Conservation (phyloP, 2,888 invertebrate species). For the Erebia ligea region DNA sequence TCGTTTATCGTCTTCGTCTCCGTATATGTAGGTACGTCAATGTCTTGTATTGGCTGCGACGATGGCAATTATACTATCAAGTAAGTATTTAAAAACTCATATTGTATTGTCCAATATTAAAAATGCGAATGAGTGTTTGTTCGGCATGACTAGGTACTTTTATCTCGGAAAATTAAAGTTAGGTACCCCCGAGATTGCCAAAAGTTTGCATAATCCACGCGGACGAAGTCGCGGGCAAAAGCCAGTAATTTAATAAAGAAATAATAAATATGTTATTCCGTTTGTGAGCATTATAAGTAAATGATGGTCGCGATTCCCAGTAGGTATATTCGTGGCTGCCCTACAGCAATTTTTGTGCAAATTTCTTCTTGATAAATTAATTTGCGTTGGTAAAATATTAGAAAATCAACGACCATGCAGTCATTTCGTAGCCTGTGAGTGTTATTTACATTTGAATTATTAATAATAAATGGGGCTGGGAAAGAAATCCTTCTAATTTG, state of each 20-base stretch:
- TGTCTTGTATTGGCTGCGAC: too few relatives aligned
- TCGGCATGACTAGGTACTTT: background rate
- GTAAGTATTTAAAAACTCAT: too few relatives aligned
- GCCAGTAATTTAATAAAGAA: background rate
- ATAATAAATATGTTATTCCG: background rate
- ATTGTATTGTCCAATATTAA: too few relatives aligned
- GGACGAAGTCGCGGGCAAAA: background rate
- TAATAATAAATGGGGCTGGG: background rate
- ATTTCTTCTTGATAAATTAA: background rate
- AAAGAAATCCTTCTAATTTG: background rate
- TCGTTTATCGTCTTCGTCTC: too few relatives aligned
- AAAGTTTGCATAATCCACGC: background rate
- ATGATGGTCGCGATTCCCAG: background rate
- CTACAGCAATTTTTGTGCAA: slow-evolving; percentile 7
- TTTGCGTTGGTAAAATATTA: slow-evolving; percentile 4
- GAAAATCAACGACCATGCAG: background rate
- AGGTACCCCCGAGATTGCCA: background rate
- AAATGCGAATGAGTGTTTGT: too few relatives aligned
- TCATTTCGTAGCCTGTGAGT: background rate
- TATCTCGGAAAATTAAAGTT: background rate
- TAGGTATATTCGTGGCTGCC: background rate
- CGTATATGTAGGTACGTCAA: too few relatives aligned
- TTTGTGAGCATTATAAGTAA: background rate
- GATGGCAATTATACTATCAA: too few relatives aligned
- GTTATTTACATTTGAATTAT: background rate